phyloP scores from a whole-genome alignment of 2,888 invertebrate genomes.

The Pheosia tremula region DNA sequence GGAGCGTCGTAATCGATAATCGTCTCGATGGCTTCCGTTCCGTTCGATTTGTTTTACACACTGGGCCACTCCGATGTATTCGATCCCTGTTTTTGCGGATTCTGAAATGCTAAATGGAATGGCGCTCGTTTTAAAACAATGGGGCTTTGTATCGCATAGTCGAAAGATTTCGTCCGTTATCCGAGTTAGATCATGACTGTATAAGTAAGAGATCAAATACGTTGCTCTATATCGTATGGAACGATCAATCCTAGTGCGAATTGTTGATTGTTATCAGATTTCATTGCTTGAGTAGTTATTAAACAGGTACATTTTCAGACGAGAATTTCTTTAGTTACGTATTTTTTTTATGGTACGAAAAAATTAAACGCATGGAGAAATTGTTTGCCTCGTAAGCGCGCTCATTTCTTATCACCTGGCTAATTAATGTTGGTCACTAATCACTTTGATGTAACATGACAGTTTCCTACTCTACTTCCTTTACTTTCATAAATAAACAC shows the following conservation, averaged over 20 bases:
- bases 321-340: no score
- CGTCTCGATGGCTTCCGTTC: conserved; percentile 58
- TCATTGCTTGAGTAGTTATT: no score
- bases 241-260: no score
- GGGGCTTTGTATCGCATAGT: conserved; percentile 55
- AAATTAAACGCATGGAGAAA: no score
- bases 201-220: no score
- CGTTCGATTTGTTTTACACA: conserved; percentile 29
- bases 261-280: no score
- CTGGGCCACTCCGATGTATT: conserved; percentile 43
- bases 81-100: conserved; percentile 40
- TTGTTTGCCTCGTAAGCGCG: no score
- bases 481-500: not conserved
- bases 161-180: conserved; percentile 45
- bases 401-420: not conserved
- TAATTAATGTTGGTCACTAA: not conserved
- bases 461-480: not conserved
- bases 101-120: conserved; percentile 47
- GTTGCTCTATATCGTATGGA: no score
- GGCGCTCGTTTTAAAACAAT: conserved; percentile 60
- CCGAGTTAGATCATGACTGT: no score
- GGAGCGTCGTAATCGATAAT: conserved; percentile 49
- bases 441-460: conserved; percentile 1
- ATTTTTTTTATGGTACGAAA: no score
- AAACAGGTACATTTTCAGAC: no score